These are phyloP conservation scores for Sesia bembeciformis DNA, from an alignment of 2,888 invertebrate species.

Conservation along the genomic window DNA sequence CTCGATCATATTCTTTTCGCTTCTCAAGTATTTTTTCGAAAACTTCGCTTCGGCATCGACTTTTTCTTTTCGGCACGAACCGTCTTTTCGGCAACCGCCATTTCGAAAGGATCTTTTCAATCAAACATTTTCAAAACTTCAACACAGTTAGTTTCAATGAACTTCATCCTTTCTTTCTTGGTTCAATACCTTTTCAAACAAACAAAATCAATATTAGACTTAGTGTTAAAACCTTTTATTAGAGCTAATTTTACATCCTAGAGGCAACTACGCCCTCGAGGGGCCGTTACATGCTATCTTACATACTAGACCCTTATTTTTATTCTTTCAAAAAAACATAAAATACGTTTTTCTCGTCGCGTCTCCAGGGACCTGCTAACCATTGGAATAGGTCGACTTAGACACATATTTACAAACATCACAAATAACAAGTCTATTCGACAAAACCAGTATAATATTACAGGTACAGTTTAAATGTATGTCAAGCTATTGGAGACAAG, in stretches of 20 bases:
- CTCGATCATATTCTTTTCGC: constrained; percentile 69
- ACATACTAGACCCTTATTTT: constrained; percentile 46
- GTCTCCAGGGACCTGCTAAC: background rate
- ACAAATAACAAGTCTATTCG: background rate
- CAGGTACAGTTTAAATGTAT: constrained; percentile 58
- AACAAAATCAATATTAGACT: constrained; percentile 83
- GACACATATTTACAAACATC: constrained; percentile 3
- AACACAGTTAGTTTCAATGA: constrained; percentile 73
- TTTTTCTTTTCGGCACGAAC: constrained; percentile 41
- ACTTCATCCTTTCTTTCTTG: constrained; percentile 88
- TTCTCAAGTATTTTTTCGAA: constrained; percentile 33
- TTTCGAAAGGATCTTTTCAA: constrained; percentile 63
- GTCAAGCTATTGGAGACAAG: constrained; percentile 41
- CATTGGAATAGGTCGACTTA: background rate
- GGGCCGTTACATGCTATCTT: constrained; percentile 56
- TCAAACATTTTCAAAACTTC: constrained; percentile 73
- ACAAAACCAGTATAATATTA: constrained; percentile 6
- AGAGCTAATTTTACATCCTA: constrained; percentile 63
- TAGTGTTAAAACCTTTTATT: constrained; percentile 69
- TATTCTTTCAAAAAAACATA: constrained; percentile 13
- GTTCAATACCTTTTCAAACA: constrained; percentile 89
- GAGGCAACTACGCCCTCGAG: constrained; percentile 43
- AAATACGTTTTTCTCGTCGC: background rate
- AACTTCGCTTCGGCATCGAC: constrained; percentile 43
- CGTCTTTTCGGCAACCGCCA: constrained; percentile 54